Percentiles rank a stretch among this genome's conserved stretches.
Conservation (phyloP, 2,888 invertebrate genomes). For the Cepaea hortensis region DNA sequence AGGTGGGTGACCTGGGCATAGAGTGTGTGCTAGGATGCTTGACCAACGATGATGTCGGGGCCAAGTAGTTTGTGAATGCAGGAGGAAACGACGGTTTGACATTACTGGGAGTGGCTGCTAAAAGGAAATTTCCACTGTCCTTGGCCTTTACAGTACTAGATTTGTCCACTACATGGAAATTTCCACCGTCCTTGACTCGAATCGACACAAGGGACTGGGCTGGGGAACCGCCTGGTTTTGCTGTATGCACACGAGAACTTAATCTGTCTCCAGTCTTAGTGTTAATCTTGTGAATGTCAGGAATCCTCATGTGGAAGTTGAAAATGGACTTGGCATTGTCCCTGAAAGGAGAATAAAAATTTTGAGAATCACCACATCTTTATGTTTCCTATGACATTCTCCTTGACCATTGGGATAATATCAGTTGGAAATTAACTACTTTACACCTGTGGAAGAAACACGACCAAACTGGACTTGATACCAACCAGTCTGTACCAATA, state of each 20-base stretch:
- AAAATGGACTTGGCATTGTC: neutral
- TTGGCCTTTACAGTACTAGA: neutral
- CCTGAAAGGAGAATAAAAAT: neutral
- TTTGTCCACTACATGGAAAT: neutral
- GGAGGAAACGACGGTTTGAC: neutral
- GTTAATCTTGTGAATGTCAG: neutral
- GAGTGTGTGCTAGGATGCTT: neutral
- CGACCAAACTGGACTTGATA: too few relatives aligned
- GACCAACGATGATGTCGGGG: neutral
- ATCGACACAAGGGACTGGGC: neutral
- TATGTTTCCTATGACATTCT: neutral
- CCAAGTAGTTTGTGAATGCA: neutral
- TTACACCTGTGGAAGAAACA: too few relatives aligned
- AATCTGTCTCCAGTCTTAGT: neutral
- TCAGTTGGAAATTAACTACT: too few relatives aligned
- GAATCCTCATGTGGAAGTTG: neutral
- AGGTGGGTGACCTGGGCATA: neutral
- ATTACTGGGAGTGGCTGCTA: neutral
- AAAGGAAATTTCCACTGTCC: neutral
- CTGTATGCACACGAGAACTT: neutral
- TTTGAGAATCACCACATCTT: neutral
- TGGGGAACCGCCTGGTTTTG: neutral
- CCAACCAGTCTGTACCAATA: too few relatives aligned
- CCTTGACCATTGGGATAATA: too few relatives aligned
- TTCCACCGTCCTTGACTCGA: neutral